Conservation (phyloP, 2,797 vertebrate genomes). For the Coccyzus lansbergi region DNA sequence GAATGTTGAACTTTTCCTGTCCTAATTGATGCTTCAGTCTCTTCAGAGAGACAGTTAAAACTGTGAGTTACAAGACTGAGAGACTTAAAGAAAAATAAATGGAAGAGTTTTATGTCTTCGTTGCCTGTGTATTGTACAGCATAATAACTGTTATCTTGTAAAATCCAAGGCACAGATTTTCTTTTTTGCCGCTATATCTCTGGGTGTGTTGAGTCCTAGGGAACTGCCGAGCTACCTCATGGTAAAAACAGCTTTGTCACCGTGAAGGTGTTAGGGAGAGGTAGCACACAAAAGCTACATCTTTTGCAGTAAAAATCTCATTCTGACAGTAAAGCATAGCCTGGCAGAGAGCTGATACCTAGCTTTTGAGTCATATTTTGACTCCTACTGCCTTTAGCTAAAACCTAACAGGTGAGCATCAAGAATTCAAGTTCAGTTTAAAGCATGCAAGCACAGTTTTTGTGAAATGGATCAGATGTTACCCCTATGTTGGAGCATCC, state of each 20-base stretch:
- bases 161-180: neutral
- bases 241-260: neutral
- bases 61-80: neutral
- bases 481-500: neutral
- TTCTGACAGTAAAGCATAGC: neutral
- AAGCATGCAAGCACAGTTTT: neutral
- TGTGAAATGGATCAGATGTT: neutral
- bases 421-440: neutral
- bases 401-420: neutral
- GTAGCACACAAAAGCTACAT: neutral
- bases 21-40: neutral
- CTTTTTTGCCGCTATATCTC: neutral
- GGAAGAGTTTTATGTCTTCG: neutral
- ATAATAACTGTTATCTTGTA: neutral
- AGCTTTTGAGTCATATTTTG: neutral
- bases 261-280: neutral
- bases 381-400: neutral
- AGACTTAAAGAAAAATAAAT: neutral
- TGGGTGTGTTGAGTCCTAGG: neutral
- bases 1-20: neutral
- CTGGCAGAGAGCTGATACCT: neutral
- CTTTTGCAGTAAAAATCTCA: neutral
- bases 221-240: neutral
- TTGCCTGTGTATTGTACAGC: neutral
- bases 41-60: neutral